These are phyloP conservation scores for Coranthus polyacanthus DNA, from an alignment of 2,797 vertebrate genomes.

Conservation along the genomic window DNA sequence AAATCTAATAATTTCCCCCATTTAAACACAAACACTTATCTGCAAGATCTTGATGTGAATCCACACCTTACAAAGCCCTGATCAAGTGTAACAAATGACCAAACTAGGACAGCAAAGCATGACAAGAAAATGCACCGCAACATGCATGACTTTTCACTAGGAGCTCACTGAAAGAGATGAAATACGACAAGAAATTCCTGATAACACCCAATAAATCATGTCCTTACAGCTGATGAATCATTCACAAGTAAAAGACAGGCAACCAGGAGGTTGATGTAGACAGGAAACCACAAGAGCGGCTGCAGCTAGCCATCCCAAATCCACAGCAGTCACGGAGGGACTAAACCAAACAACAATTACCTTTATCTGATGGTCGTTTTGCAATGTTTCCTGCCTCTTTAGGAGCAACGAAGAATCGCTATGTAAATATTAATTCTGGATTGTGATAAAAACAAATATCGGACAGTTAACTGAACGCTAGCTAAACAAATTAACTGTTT, in stretches of 20 bases:
- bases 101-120: constrained; percentile 4
- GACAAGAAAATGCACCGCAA: neutral
- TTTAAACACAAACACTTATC: constrained; percentile 10
- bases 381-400: constrained; percentile 63
- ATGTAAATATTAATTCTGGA: constrained; percentile 4
- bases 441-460: neutral
- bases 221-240: neutral
- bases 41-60: constrained; percentile 20
- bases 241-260: constrained; percentile 1
- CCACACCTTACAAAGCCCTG: no score
- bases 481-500: neutral
- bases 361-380: constrained; percentile 60
- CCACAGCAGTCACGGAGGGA: constrained; percentile 43
- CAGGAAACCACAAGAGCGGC: constrained; percentile 46
- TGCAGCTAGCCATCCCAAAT: constrained; percentile 56
- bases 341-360: constrained; percentile 61
- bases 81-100: constrained; percentile 51
- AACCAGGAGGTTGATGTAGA: constrained; percentile 25
- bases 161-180: neutral
- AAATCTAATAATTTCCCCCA: constrained; percentile 29
- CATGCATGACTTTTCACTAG: no score
- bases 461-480: constrained; percentile 3
- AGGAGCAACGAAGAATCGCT: neutral
- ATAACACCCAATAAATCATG: neutral
- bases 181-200: constrained; percentile 2